phyloP scores from a whole-genome alignment of 2,888 invertebrate genomes.

The Itoplectis maculator region DNA sequence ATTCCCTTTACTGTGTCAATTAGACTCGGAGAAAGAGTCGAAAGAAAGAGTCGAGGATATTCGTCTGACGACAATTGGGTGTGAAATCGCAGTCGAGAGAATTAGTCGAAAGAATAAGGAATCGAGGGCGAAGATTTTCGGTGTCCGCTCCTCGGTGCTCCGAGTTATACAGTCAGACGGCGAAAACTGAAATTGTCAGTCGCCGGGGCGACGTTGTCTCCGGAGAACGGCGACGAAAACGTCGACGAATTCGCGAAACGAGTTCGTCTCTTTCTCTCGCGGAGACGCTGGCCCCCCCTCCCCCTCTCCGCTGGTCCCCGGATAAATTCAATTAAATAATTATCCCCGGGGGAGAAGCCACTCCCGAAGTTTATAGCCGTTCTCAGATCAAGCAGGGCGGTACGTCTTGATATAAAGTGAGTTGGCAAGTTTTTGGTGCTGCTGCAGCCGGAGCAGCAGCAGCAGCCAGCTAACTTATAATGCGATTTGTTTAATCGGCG shows the following conservation, averaged over 20 bases:
- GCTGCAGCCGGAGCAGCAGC: constrained; percentile 74
- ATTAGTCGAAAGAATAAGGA: constrained; percentile 38
- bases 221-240: constrained; percentile 38
- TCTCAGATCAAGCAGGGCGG: constrained; percentile 80
- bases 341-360: constrained; percentile 79
- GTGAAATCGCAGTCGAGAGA: not conserved
- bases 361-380: constrained; percentile 83
- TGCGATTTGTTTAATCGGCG: constrained; percentile 84
- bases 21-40: not conserved
- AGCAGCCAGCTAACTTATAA: constrained; percentile 82
- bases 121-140: constrained; percentile 7
- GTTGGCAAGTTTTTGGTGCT: constrained; percentile 80
- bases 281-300: constrained; percentile 29
- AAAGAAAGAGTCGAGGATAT: not conserved
- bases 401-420: constrained; percentile 84
- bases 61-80: constrained; percentile 22
- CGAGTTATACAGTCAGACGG: constrained; percentile 25
- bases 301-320: constrained; percentile 12
- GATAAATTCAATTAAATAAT: constrained; percentile 84
- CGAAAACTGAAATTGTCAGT: constrained; percentile 54
- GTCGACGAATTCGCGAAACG: constrained; percentile 52
- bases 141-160: not conserved
- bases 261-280: constrained; percentile 46
- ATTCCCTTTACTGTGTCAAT: not conserved
- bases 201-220: constrained; percentile 47